Percentiles rank a stretch among this genome's conserved stretches.
These are phyloP conservation scores for Tretioscincus oriximinensis DNA, from an alignment of 2,113 vertebrate species.

Conservation along the genomic window DNA sequence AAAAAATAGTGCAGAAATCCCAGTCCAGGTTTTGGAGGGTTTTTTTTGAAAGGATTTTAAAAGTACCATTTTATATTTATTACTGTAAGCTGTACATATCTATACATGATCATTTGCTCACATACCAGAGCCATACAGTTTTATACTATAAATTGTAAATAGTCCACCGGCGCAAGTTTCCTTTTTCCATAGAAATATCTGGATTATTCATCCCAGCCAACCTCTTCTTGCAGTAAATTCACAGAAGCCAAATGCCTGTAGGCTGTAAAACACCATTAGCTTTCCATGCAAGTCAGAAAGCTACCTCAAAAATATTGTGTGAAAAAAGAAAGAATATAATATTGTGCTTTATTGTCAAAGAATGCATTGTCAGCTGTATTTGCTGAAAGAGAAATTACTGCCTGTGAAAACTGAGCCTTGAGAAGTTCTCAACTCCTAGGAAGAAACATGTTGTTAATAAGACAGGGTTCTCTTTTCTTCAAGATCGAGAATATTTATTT, in stretches of 20 bases:
- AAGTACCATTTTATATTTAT: neutral
- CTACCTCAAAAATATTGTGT: conserved; percentile 21
- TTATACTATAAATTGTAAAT: neutral
- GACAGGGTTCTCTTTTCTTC: neutral
- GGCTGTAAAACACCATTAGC: conserved; percentile 24
- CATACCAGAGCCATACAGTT: neutral
- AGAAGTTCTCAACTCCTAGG: neutral
- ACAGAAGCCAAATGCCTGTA: neutral
- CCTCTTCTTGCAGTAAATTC: conserved; percentile 26
- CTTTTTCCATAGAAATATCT: conserved; percentile 10
- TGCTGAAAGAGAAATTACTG: neutral
- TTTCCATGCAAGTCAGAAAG: neutral
- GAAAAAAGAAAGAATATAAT: conserved; percentile 23
- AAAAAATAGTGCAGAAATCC: neutral
- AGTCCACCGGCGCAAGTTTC: neutral
- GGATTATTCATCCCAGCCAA: neutral
- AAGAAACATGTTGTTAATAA: neutral
- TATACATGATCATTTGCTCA: neutral
- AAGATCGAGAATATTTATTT: neutral
- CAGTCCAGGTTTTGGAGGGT: too few relatives aligned
- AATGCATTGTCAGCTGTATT: conserved; percentile 20
- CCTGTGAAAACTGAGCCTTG: neutral
- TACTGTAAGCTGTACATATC: too few relatives aligned
- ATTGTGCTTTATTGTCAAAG: accelerated
- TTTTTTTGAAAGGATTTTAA: neutral